These are phyloP conservation scores for Drosophila ezoana DNA, from an alignment of 2,888 invertebrate species.

Conservation along the genomic window DNA sequence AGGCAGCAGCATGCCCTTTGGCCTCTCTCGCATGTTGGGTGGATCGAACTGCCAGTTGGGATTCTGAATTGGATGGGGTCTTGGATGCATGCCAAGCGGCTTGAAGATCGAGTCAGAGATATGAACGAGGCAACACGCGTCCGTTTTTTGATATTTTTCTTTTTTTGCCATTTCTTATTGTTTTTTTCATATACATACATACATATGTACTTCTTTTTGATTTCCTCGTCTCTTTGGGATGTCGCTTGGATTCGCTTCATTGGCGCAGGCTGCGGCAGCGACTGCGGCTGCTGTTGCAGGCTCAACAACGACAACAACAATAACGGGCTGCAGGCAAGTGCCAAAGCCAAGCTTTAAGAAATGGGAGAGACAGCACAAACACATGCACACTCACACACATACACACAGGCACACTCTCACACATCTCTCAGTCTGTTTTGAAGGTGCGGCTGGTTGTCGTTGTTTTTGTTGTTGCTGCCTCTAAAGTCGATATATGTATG, in stretches of 20 bases:
- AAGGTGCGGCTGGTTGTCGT: constrained; percentile 71
- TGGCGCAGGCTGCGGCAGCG: constrained; percentile 32
- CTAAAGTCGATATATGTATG: constrained; percentile 53
- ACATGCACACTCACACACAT: constrained; percentile 4
- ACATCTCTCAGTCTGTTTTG: constrained; percentile 40
- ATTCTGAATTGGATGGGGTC: constrained; percentile 5
- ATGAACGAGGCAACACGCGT: constrained; percentile 68
- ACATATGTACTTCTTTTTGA: not conserved
- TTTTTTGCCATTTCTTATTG: constrained; percentile 10
- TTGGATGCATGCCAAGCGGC: constrained; percentile 39
- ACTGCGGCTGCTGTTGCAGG: constrained; percentile 14
- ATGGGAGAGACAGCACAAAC: constrained; percentile 38
- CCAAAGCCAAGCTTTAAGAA: constrained; percentile 47
- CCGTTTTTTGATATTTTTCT: constrained; percentile 36
- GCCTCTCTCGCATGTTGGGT: constrained; percentile 31
- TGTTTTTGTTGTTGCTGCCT: constrained; percentile 46
- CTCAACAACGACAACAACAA: constrained; percentile 8
- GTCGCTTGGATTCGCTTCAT: constrained; percentile 47
- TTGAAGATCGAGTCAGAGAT: constrained; percentile 73
- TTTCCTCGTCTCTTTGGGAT: constrained; percentile 32
- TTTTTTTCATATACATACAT: constrained; percentile 5
- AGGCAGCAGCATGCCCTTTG: not conserved
- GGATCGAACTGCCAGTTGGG: constrained; percentile 16
- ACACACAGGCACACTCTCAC: constrained; percentile 13
- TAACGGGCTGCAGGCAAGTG: constrained; percentile 53